Evolutionary conservation across 2,888 invertebrate genomes (phyloP).

Genomic region (Zootermopsis nevadensis): DNA sequence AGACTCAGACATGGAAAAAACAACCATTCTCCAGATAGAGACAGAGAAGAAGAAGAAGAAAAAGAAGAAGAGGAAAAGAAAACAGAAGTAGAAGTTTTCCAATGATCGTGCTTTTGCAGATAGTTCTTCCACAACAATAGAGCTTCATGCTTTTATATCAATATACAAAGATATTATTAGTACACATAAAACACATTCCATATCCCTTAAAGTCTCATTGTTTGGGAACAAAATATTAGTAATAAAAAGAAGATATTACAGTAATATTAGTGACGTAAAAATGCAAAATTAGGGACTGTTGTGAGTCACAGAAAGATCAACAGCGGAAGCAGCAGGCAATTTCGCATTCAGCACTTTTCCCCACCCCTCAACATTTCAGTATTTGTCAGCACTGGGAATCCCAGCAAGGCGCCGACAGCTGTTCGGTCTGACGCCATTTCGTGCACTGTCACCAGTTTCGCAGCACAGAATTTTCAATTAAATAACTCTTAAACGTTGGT

Average conservation of each 20-base stretch:
- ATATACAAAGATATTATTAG: background rate
- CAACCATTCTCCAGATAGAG: conserved; percentile 30
- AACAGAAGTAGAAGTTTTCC: conserved; percentile 12
- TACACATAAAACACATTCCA: conserved; percentile 24
- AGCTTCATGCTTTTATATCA: conserved; percentile 21
- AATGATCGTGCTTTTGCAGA: conserved; percentile 15
- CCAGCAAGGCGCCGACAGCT: conserved; percentile 29
- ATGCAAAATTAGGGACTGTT: background rate
- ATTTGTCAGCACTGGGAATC: background rate
- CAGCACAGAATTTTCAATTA: background rate
- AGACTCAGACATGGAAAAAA: conserved; percentile 13
- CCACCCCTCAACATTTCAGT: background rate
- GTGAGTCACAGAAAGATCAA: conserved; percentile 5
- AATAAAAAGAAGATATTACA: background rate
- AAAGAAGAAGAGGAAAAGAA: conserved; percentile 7
- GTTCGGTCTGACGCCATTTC: conserved; percentile 26
- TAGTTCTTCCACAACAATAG: background rate
- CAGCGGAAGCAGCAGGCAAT: conserved; percentile 17
- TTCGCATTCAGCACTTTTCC: conserved; percentile 10
- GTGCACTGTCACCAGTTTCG: background rate
- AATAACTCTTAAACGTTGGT: too few relatives aligned
- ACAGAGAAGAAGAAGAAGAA: conserved; percentile 28
- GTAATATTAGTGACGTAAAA: background rate
- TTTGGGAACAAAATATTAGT: background rate
- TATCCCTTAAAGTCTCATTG: background rate